Conservation (phyloP, 2,113 vertebrate genomes). For the Mobula birostris region DNA sequence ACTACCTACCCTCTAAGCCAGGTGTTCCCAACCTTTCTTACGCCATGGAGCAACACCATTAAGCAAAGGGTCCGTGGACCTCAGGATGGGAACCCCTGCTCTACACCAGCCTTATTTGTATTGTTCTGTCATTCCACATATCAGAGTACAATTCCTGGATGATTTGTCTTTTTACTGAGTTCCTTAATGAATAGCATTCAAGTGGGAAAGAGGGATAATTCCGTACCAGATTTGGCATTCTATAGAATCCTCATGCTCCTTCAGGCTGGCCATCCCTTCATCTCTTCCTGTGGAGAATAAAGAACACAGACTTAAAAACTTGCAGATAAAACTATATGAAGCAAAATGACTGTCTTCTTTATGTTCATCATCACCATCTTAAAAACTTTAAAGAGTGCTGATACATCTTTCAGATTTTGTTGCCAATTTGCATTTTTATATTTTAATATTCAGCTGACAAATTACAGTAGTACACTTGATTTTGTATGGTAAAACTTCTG, state of each 20-base stretch:
- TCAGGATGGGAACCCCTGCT: no score
- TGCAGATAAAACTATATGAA: not conserved
- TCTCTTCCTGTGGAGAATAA: not conserved
- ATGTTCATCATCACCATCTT: not conserved
- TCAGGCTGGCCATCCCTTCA: constrained; percentile 22
- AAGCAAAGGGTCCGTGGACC: no score
- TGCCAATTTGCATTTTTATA: not conserved
- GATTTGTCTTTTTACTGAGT: not conserved
- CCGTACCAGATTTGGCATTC: constrained; percentile 32
- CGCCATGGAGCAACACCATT: no score
- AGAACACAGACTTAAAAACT: not conserved
- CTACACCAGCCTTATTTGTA: not conserved
- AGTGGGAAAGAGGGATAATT: not conserved
- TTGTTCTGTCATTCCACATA: not conserved
- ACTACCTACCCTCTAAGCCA: no score
- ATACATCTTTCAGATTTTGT: not conserved
- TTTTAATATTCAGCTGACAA: not conserved
- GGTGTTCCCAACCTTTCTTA: no score
- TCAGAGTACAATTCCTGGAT: not conserved
- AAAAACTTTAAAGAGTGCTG: not conserved
- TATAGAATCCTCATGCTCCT: not conserved
- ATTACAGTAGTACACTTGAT: not conserved
- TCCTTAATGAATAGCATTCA: not conserved
- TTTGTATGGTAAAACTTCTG: not conserved
- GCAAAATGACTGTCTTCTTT: not conserved